Evolutionary conservation across 2,888 invertebrate species (phyloP).

Genomic region (Thera obeliscata): DNA sequence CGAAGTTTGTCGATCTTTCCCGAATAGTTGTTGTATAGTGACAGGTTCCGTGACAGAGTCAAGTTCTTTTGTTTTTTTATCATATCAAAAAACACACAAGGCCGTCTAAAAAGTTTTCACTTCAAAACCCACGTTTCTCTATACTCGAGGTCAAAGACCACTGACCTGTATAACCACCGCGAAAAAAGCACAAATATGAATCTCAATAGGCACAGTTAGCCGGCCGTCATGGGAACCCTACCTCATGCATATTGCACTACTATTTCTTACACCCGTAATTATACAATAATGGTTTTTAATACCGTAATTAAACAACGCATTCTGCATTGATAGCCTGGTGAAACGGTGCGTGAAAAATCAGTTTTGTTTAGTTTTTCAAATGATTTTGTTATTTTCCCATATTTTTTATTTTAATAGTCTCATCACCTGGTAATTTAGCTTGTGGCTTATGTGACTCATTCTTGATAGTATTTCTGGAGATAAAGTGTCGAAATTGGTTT

Average conservation of each 20-base stretch:
- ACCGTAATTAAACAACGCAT: conserved; percentile 43
- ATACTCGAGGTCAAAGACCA: conserved; percentile 61
- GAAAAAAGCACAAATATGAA: conserved; percentile 65
- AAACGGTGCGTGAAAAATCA: conserved; percentile 40
- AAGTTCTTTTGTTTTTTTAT: no score
- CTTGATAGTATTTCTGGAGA: no score
- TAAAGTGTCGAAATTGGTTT: no score
- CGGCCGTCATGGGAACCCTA: conserved; percentile 74
- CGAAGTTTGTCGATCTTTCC: no score
- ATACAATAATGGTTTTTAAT: conserved; percentile 49
- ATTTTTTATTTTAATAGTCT: not conserved
- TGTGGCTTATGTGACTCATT: no score
- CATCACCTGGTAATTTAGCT: no score
- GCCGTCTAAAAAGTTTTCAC: no score
- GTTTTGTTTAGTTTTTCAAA: conserved; percentile 14
- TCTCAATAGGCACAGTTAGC: conserved; percentile 70
- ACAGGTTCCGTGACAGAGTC: no score
- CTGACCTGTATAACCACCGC: conserved; percentile 65
- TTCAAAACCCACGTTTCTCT: not conserved
- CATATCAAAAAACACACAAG: no score
- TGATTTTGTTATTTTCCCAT: not conserved
- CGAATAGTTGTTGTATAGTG: no score
- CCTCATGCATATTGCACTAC: conserved; percentile 81
- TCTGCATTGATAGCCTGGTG: conserved; percentile 38
- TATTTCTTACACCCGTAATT: conserved; percentile 59